These are phyloP conservation scores for Drosophila serrata DNA, from an alignment of 1,140 invertebrate species.

Conservation along the genomic window DNA sequence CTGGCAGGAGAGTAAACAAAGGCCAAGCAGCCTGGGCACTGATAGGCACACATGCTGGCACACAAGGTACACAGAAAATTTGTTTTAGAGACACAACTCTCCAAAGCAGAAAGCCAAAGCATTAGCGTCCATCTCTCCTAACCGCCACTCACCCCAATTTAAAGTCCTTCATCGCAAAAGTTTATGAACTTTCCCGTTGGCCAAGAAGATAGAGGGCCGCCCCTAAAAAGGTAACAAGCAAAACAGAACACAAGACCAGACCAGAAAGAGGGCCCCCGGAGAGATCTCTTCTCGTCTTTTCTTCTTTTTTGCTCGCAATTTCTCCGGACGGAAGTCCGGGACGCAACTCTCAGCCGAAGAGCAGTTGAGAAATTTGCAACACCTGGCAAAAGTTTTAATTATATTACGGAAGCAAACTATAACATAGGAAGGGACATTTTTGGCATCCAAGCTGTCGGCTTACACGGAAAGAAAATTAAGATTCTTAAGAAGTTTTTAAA, in stretches of 20 bases:
- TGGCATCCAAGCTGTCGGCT: slow-evolving; percentile 53
- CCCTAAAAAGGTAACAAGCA: slow-evolving; percentile 59
- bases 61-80: slow-evolving; percentile 70
- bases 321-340: slow-evolving; percentile 67
- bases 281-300: slow-evolving; percentile 53
- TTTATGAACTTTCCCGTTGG: slow-evolving; percentile 61
- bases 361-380: slow-evolving; percentile 76
- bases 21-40: slow-evolving; percentile 40
- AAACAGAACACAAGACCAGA: slow-evolving; percentile 44
- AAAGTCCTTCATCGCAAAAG: slow-evolving; percentile 61
- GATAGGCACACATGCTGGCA: slow-evolving; percentile 31
- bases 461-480: slow-evolving; percentile 10
- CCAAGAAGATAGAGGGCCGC: slow-evolving; percentile 26
- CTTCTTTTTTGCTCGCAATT: slow-evolving; percentile 32
- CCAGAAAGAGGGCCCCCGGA: slow-evolving; percentile 21
- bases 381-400: slow-evolving; percentile 83
- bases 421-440: slow-evolving; percentile 65
- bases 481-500: fast-evolving
- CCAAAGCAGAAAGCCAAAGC: slow-evolving; percentile 63
- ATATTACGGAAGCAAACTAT: slow-evolving; percentile 69
- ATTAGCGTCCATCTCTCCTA: slow-evolving; percentile 47
- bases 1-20: slow-evolving; percentile 59
- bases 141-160: slow-evolving; percentile 58
- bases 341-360: slow-evolving; percentile 51
- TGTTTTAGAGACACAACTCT: slow-evolving; percentile 67